phyloP scores from a whole-genome alignment of 2,797 vertebrate genomes.

The Sparidentex hasta region DNA sequence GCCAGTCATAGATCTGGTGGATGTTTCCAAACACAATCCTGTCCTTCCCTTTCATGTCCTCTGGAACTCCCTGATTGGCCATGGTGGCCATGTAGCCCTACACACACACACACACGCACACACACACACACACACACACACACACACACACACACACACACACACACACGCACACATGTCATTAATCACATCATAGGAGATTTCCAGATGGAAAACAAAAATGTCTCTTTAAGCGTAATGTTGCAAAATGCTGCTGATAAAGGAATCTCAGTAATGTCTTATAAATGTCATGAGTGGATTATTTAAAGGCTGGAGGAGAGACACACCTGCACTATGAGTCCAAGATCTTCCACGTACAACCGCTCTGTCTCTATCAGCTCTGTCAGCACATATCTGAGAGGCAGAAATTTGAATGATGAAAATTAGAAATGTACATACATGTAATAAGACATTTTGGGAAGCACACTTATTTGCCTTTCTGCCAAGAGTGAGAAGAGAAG shows the following conservation, averaged over 20 bases:
- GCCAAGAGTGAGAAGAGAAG: not conserved
- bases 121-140: constrained; percentile 27
- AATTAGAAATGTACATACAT: not conserved
- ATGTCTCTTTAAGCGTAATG: not conserved
- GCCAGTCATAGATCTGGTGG: constrained; percentile 98
- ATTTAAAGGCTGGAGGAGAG: constrained; percentile 6
- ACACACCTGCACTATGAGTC: constrained; percentile 91
- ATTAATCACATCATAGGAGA: constrained; percentile 7
- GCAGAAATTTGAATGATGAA: not conserved
- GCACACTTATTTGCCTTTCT: not conserved
- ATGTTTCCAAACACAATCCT: constrained; percentile 99
- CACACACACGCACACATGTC: constrained; percentile 4
- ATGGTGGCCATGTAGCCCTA: constrained; percentile 98
- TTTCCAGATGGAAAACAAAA: constrained; percentile 1
- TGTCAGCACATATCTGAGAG: constrained; percentile 89
- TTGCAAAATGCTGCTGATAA: constrained; percentile 7
- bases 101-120: constrained; percentile 25
- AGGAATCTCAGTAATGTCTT: not conserved
- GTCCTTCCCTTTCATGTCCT: constrained; percentile 97
- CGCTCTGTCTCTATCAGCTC: constrained; percentile 93
- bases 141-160: constrained; percentile 30
- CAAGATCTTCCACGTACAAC: constrained; percentile 92
- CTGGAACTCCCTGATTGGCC: constrained; percentile 93
- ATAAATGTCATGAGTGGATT: not conserved
- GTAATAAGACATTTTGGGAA: not conserved